phyloP scores from a whole-genome alignment of 2,888 invertebrate genomes.

The Pterobdella sp. region DNA sequence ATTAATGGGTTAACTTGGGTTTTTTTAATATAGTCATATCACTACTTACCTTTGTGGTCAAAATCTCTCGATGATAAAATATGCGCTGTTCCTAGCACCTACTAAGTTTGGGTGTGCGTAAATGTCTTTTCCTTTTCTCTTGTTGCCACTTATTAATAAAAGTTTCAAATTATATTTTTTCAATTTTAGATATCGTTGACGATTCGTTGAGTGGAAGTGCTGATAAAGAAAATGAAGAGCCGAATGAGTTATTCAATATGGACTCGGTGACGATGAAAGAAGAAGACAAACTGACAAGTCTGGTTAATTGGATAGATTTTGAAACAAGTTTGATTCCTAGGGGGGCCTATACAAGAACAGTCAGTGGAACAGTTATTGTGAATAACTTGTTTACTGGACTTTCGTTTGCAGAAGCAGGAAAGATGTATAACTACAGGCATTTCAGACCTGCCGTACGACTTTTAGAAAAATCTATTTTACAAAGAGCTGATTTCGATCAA shows the following conservation, averaged over 20 bases:
- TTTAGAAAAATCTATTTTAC: constrained; percentile 68
- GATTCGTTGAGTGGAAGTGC: background rate
- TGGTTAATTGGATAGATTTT: constrained; percentile 49
- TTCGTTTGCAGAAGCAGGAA: constrained; percentile 59
- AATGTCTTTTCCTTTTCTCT: too few species aligned
- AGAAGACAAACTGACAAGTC: constrained; percentile 50
- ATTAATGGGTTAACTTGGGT: too few species aligned
- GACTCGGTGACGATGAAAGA: constrained; percentile 47
- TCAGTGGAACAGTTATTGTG: constrained; percentile 64
- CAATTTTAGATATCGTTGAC: background rate
- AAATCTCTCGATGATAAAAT: too few species aligned
- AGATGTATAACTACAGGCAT: constrained; percentile 69
- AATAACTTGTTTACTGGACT: constrained; percentile 56
- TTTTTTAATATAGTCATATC: background rate
- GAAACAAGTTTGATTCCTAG: constrained; percentile 70
- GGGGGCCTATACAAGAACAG: constrained; percentile 67
- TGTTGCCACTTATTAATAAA: too few species aligned
- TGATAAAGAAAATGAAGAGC: constrained; percentile 23
- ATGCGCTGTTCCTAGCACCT: too few species aligned
- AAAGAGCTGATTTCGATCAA: constrained; percentile 72
- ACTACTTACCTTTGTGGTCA: too few species aligned
- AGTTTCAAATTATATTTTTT: background rate
- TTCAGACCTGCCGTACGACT: constrained; percentile 56
- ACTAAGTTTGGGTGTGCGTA: too few species aligned
- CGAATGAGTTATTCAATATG: background rate